Conservation (phyloP, 2,888 invertebrate species). For the Philopedon plagiatum region DNA sequence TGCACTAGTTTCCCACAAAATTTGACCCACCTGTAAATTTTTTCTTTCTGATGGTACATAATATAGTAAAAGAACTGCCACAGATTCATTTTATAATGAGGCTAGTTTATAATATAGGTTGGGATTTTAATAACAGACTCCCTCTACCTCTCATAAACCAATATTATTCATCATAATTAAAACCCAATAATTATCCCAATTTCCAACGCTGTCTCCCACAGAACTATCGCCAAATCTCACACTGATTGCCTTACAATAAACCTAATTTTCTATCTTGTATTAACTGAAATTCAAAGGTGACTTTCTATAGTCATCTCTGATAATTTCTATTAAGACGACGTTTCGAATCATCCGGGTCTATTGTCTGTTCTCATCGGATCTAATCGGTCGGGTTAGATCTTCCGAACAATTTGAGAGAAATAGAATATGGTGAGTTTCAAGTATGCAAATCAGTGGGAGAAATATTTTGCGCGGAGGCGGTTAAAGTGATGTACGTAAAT, state of each 20-base stretch:
- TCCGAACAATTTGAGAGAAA: conserved; percentile 47
- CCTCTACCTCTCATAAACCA: too few relatives aligned
- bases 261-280: conserved; percentile 44
- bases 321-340: conserved; percentile 49
- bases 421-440: conserved; percentile 17
- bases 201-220: conserved; percentile 31
- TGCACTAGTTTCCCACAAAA: too few relatives aligned
- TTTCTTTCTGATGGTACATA: too few relatives aligned
- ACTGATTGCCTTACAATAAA: conserved; percentile 49
- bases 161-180: background rate
- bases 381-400: conserved; percentile 44
- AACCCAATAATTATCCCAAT: background rate
- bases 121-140: too few relatives aligned
- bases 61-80: too few relatives aligned
- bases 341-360: conserved; percentile 49
- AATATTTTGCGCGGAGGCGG: background rate
- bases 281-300: conserved; percentile 45
- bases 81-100: too few relatives aligned
- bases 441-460: background rate
- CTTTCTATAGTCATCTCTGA: conserved; percentile 45
- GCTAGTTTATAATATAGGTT: too few relatives aligned
- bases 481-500: too few relatives aligned
- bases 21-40: too few relatives aligned
- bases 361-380: conserved; percentile 42
- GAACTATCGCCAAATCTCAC: conserved; percentile 29